Conservation (phyloP, 2,797 vertebrate species). For the Tragopan temminckii region DNA sequence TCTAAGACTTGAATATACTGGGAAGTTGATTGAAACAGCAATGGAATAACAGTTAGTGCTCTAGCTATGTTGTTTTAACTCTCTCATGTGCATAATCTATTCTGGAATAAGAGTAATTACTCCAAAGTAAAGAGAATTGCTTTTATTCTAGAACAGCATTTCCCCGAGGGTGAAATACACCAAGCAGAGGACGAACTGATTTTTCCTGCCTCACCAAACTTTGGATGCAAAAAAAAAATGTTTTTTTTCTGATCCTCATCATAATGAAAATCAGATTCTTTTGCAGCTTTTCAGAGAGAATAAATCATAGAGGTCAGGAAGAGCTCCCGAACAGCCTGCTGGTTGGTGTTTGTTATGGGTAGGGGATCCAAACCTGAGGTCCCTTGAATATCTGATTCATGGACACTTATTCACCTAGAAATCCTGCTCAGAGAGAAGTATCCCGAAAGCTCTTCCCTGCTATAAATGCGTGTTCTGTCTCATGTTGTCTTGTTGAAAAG, state of each 20-base stretch:
- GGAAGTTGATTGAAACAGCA: background rate
- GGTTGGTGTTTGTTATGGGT: background rate
- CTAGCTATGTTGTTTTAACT: conserved; percentile 40
- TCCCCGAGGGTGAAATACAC: conserved; percentile 36
- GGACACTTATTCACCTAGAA: background rate
- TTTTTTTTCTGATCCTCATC: conserved; percentile 11
- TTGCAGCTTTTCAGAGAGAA: background rate
- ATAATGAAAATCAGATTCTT: conserved; percentile 29
- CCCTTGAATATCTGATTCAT: background rate
- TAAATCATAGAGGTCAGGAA: background rate
- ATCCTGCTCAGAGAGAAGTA: background rate
- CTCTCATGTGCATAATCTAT: conserved; percentile 43
- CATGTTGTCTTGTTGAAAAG: background rate
- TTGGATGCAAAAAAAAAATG: conserved; percentile 18
- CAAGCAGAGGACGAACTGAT: conserved; percentile 34
- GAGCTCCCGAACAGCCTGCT: background rate
- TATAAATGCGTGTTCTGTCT: background rate
- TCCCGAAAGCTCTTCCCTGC: background rate
- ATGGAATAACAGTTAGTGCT: conserved; percentile 28
- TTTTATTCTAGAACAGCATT: conserved; percentile 52
- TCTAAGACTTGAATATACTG: background rate
- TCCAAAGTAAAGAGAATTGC: conserved; percentile 39
- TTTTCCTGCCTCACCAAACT: conserved; percentile 20
- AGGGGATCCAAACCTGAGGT: background rate
- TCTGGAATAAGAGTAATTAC: conserved; percentile 59